Percentiles rank a stretch among this genome's conserved stretches.
phyloP scores from a whole-genome alignment of 2,888 invertebrate species.

The Ochropacha duplaris region DNA sequence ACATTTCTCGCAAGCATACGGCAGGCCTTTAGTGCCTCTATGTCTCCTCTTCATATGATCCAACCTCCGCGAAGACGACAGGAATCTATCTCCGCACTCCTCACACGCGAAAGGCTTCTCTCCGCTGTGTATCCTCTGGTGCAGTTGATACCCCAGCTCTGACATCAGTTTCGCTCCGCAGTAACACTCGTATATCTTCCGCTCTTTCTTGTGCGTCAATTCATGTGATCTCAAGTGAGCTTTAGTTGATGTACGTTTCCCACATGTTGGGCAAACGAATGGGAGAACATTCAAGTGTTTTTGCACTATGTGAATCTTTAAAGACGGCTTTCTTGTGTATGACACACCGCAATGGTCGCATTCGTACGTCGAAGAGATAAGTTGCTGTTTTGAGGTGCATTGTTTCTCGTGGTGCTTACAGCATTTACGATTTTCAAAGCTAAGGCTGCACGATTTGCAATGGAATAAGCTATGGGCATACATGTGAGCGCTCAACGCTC shows the following conservation, averaged over 20 bases:
- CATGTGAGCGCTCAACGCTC: slow-evolving; percentile 57
- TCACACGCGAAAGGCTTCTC: slow-evolving; percentile 62
- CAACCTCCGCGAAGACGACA: slow-evolving; percentile 63
- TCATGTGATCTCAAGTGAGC: slow-evolving; percentile 61
- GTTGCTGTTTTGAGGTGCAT: slow-evolving; percentile 32
- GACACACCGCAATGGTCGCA: slow-evolving; percentile 62
- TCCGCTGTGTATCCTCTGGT: slow-evolving; percentile 64
- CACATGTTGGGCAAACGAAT: slow-evolving; percentile 59
- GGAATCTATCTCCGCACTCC: slow-evolving; percentile 62
- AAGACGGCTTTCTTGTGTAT: slow-evolving; percentile 63
- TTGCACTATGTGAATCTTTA: slow-evolving; percentile 64
- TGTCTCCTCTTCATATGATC: slow-evolving; percentile 70
- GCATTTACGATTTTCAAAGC: slow-evolving; percentile 64
- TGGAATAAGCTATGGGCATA: slow-evolving; percentile 58
- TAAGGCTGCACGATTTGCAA: slow-evolving; percentile 51
- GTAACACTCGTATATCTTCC: slow-evolving; percentile 52
- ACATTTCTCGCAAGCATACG: slow-evolving; percentile 61
- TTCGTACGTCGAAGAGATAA: slow-evolving; percentile 29
- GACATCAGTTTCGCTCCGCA: slow-evolving; percentile 65
- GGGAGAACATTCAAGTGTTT: slow-evolving; percentile 67
- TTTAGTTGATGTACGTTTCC: slow-evolving; percentile 62
- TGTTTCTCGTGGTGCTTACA: slow-evolving; percentile 50
- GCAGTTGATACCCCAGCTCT: slow-evolving; percentile 56
- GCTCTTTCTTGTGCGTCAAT: slow-evolving; percentile 45
- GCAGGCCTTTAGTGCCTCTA: slow-evolving; percentile 47